These are phyloP conservation scores for Nothocercus nigrocapillus DNA, from an alignment of 2,113 vertebrate species.

Conservation along the genomic window DNA sequence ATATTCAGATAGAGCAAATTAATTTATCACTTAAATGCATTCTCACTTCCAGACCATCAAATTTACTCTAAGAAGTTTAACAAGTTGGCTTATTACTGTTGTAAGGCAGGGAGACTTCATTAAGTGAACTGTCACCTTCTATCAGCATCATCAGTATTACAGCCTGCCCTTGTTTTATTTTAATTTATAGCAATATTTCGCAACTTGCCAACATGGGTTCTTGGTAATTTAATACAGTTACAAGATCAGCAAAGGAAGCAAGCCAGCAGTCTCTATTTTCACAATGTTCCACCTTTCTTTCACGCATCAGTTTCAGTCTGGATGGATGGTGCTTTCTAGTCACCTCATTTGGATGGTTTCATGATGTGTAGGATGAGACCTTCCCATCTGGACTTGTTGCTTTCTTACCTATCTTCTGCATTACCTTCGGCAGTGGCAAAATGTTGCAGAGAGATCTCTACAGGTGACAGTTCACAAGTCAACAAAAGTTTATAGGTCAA, in stretches of 20 bases:
- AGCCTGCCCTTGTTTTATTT: neutral
- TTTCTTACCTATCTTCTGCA: neutral
- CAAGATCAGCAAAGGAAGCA: neutral
- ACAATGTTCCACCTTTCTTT: neutral
- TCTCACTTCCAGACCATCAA: conserved; percentile 14
- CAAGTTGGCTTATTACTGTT: conserved; percentile 12
- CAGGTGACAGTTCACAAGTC: neutral
- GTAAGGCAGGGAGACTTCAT: conserved; percentile 7
- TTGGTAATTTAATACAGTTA: neutral
- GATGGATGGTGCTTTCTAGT: neutral
- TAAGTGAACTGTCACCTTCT: conserved; percentile 15
- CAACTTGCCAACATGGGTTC: neutral
- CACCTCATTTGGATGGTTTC: neutral
- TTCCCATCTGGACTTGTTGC: neutral
- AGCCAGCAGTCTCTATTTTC: neutral
- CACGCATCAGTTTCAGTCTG: neutral
- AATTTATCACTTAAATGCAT: conserved; percentile 22
- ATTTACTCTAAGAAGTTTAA: conserved; percentile 30
- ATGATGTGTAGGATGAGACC: neutral
- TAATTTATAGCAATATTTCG: conserved; percentile 26
- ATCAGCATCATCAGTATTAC: conserved; percentile 32
- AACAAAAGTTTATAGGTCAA: neutral
- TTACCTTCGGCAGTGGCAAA: neutral
- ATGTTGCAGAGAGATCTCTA: neutral
- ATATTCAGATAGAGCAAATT: neutral